These are phyloP conservation scores for Ovibos moschatus DNA, from an alignment of 2,113 vertebrate genomes.

Conservation along the genomic window DNA sequence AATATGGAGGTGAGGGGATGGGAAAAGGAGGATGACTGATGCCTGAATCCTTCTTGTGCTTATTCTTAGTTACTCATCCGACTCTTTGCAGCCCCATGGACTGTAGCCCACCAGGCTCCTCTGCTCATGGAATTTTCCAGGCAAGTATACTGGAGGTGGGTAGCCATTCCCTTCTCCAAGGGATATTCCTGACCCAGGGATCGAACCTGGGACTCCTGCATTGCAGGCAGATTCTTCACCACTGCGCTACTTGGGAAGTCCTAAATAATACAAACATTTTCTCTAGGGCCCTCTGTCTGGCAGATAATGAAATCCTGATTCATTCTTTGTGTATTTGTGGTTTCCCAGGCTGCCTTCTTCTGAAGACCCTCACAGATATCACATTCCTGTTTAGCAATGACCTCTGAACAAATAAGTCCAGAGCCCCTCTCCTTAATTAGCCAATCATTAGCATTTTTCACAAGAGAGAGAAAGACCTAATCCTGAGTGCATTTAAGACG, in stretches of 20 bases:
- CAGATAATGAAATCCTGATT: not conserved
- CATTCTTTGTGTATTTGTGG: not conserved
- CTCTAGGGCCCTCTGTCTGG: rapidly evolving
- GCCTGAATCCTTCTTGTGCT: not conserved
- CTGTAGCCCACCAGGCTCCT: not conserved
- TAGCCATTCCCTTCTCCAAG: not conserved
- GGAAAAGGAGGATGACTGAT: not conserved
- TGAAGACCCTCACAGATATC: not conserved
- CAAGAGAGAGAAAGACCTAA: not conserved
- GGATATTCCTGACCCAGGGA: not conserved
- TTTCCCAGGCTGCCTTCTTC: not conserved
- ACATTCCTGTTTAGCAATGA: not conserved
- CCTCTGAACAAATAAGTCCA: not conserved
- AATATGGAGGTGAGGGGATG: not conserved
- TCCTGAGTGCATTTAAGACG: not conserved
- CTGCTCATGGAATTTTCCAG: not conserved
- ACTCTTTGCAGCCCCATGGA: not conserved
- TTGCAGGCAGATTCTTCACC: not conserved
- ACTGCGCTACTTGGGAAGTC: not conserved
- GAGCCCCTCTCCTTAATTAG: not conserved
- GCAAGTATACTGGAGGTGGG: not conserved
- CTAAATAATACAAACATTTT: not conserved
- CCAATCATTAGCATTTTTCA: not conserved
- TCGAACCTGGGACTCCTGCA: not conserved
- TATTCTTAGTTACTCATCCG: not conserved